Evolutionary conservation across 1,140 invertebrate species (phyloP), one percentile per base, ranked within the genome.

Genomic region (Himalopsyche phryganea): DNA sequence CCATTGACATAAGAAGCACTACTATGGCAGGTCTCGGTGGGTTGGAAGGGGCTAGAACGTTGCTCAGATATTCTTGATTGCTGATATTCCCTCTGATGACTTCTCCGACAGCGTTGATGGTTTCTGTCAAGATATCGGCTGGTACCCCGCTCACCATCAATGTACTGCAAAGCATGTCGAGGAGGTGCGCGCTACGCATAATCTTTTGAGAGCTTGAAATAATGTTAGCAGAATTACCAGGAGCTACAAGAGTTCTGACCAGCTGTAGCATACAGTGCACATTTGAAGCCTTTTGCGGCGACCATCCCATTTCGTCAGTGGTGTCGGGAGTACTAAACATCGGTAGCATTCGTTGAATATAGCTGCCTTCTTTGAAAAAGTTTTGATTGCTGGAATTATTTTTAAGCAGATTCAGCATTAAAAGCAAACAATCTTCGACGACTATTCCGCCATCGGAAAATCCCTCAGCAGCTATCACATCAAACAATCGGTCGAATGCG

Each of bases 321-420:
- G 90, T 86, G 2, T 79, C 80, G n/a, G 81, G 83, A 20, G 89
- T 79, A 52, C 84, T 81, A 71, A 95, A 96, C 86, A 94, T 98
- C 45, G 88, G 89, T 2, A 90, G 78, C 63, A 98, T 77, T 61
- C 85, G 85, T 68, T 96, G 91, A 62, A 98, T 94, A 68, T 95
- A 97, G 69, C 87, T 90, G 46, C 90, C 95, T 82, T 99, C 98
- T 79, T 97, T 94, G 69, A 99, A 99, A 71, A 97, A 96, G 69
- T 95, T 98, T 70, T 98, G 96, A 80, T 99, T 99, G 56, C 94
- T 98, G 4, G 91, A 85, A 71, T 99, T 99, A 67, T 94, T 96
- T 67, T 91, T 88, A 1, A 99, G 74, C 45, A 99, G 79, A 79
- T 97, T 98, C 20, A 98, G 77, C 82, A 99, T 89, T 5, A 99